Base-by-base conservation (phyloP, 2,113 vertebrate species). In the Notechis scutatus region DNA sequence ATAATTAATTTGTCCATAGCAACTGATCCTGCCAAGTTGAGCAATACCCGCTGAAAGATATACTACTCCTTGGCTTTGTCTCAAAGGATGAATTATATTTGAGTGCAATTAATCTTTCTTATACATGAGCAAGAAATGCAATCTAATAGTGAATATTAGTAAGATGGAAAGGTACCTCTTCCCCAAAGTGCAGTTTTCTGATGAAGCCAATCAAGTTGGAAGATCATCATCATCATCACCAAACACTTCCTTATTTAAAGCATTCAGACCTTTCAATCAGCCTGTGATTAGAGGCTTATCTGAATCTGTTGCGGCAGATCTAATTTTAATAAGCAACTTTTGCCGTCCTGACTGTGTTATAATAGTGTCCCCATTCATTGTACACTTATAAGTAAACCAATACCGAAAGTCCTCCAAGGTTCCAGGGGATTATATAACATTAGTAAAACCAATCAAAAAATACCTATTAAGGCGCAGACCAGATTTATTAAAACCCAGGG, bases 231-330 rank as follows among this genome's bases (percentile, higher is more conserved):
- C n/a, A 39, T 4, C 61, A n/a, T 4, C 61, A 69, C 12, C 61
- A 64, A 4, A 93, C 4, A 90, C 64, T 88, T 96, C 55, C 95
- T 96, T 96, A 95, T 95, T 97, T 96, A 94, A 92, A 95, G 93
- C 93, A 96, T 91, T 94, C 92, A 94, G 93, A 64, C 92, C 95
- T 97, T 96, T 91, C 91, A 95, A 96, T 95, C 94, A 92, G 93
- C 57, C 93, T 94, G 94, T 96, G 95, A 96, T 95, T 95, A 96
- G 91, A 95, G 93, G 95, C 96, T 96, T 96, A 96, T 93, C 90
- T 94, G 85, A 94, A 93, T 20, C 92, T 95, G 89, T 3, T 96
- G 93, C 54, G 94, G 92, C 74, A 96, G 96, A 97, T 97, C 96
- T 96, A 90, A 85, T 95, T 96, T 96, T 96, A 97, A 96, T 96